Evolutionary conservation across 2,113 vertebrate genomes (phyloP), one percentile per base, ranked within the genome.

Genomic region (Cettia cetti): DNA sequence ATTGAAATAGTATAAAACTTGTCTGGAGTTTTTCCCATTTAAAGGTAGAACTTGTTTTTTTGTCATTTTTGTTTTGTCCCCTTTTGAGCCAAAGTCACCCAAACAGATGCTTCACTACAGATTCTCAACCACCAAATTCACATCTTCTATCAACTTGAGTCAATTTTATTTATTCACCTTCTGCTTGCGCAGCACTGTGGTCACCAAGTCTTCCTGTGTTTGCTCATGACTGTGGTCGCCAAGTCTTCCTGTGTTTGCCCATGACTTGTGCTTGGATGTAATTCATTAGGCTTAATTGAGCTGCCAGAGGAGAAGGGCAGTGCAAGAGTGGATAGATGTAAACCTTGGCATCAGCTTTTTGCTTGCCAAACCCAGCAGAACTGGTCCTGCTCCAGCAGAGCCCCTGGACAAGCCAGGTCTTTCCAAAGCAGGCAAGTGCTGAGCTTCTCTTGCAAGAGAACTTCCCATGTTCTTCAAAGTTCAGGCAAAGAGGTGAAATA

Each of bases 151-250:
- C 74, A 92, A 20, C 54, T 76, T 44, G 28, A 93, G 85, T 94
- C 90, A 77, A 82, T 91, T 92, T 89, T 94, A 90, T 93, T 96
- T 96, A 89, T 82, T 92, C 64, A 59, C 76, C 91, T 74, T 80
- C 76, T 90, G 79, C 90, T 90, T 94, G 90, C 76, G 66, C 89
- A 94, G 86, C 86, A 86, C 63, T 33, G 7, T 2, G 1, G 66
- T 77, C 4, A 13, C 75, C 88, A 90, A 85, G 75, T 86, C 71
- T 76, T 86, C 82, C 47, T 77, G 92, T 2, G 1, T 72, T 93
- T 93, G 54, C 75, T 77, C 10, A 5, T 93, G 94, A 74, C 82
- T 93, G 7, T 2, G 1, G 66, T 77, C 4, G 14, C 75, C 88
- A 90, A 85, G 75, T 86, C 71, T 76, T 86, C 82, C 47, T 77